Evolutionary conservation across 2,797 vertebrate species (phyloP).

Genomic region (Glyptemys insculpta): DNA sequence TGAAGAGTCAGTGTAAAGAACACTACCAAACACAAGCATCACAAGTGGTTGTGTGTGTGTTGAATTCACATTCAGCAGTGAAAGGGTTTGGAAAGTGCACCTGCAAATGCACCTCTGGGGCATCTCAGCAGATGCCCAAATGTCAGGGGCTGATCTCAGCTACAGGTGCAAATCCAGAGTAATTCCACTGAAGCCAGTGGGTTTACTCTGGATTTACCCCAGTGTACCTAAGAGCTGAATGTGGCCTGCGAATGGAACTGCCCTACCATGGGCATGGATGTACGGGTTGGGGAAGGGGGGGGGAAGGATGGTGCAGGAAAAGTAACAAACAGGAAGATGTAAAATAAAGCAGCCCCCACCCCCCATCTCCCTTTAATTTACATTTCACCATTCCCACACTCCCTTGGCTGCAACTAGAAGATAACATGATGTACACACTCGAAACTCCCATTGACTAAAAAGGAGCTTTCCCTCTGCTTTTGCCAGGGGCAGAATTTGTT

Average conservation of each 20-base stretch:
- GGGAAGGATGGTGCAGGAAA: neutral
- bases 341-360: neutral
- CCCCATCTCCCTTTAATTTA: neutral
- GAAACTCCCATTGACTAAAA: neutral
- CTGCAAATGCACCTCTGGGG: neutral
- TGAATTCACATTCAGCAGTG: neutral
- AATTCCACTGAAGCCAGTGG: neutral
- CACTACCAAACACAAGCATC: neutral
- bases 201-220: neutral
- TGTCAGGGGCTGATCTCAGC: rapidly evolving
- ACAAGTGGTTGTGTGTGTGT: neutral
- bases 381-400: neutral
- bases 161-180: neutral
- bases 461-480: constrained; percentile 10
- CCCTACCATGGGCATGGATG: neutral
- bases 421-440: neutral
- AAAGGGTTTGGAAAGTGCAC: neutral
- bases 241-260: neutral
- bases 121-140: neutral
- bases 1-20: neutral
- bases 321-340: neutral
- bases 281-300: neutral
- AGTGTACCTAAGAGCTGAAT: neutral
- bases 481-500: neutral
- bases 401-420: neutral